Base-by-base conservation (phyloP, 2,888 invertebrate species). In the Timandra comae region DNA sequence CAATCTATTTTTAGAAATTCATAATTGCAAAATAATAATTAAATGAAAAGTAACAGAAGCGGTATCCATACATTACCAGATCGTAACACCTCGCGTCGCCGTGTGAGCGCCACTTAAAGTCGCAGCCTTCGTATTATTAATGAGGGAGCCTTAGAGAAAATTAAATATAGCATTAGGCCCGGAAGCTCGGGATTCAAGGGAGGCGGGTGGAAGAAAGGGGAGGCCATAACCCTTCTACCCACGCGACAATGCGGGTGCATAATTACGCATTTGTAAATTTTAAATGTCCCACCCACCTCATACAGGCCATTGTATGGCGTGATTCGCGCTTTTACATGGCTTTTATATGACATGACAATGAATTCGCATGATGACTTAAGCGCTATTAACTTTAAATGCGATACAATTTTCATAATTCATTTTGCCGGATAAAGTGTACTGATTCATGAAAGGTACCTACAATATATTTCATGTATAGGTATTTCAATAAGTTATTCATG, bases 191-290 rank as follows among this genome's bases (percentile, higher is more conserved):
- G 71, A 66, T 70, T 65, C 65, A 54, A 63, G 65, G 60, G 63
- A 64, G 45, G 30, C 48, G 56, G 53, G 56, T n/a, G 57, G 59
- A 61, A 55, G 54, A 62, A 61, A 62, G 56, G 63, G 63, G 62
- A 58, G n/a, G n/a, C n/a, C n/a, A n/a, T 69, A 81, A 78, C 82
- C 84, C 78, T 79, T 78, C 64, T 63, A 58, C 52, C 63, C 63
- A 66, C 71, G 73, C 81, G 81, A 84, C 82, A 84, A 84, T 82
- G 78, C 84, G 82, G 82, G 84, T 79, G 84, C 82, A 84, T 85
- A 85, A 85, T 82, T 82, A 85, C 84, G 84, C 82, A 84, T 85
- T 84, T 85, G 84, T 85, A 82, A 78, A 85, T 85, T 82, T 84
- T 84, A 82, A 82, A 85, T 84, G 82, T 76, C 59, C 76, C 79